Evolutionary conservation across 2,113 vertebrate species (phyloP).

Genomic region (Rhinoderma darwinii): DNA sequence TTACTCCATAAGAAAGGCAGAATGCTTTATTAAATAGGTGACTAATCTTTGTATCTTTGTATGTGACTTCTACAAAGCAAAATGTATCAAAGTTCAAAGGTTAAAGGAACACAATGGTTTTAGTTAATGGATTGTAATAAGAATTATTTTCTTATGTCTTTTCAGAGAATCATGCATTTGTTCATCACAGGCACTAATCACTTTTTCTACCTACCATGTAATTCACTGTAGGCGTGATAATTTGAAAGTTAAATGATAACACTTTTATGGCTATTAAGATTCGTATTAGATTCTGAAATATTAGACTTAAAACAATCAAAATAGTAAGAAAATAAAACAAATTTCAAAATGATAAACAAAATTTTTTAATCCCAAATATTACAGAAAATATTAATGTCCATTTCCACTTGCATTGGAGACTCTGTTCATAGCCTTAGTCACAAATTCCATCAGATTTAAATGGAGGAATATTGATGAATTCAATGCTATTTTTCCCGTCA

Average conservation of each 20-base stretch:
- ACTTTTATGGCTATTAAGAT: too few species aligned
- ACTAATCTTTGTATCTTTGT: not conserved
- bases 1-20: not conserved
- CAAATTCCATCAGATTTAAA: too few species aligned
- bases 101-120: not conserved
- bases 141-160: not conserved
- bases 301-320: too few species aligned
- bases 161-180: not conserved
- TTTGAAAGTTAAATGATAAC: not conserved
- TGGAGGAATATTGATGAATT: too few species aligned
- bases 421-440: too few species aligned
- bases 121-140: not conserved
- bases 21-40: not conserved
- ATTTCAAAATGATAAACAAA: too few species aligned
- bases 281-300: too few species aligned
- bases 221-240: not conserved
- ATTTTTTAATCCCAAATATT: too few species aligned
- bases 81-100: not conserved
- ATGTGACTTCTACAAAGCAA: not conserved
- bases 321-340: too few species aligned
- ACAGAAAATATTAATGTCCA: too few species aligned
- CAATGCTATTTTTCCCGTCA: too few species aligned
- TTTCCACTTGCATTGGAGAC: too few species aligned
- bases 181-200: not conserved
- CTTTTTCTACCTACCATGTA: not conserved